Base-by-base conservation (phyloP, 2,797 vertebrate species). In the Pangasius djambal region DNA sequence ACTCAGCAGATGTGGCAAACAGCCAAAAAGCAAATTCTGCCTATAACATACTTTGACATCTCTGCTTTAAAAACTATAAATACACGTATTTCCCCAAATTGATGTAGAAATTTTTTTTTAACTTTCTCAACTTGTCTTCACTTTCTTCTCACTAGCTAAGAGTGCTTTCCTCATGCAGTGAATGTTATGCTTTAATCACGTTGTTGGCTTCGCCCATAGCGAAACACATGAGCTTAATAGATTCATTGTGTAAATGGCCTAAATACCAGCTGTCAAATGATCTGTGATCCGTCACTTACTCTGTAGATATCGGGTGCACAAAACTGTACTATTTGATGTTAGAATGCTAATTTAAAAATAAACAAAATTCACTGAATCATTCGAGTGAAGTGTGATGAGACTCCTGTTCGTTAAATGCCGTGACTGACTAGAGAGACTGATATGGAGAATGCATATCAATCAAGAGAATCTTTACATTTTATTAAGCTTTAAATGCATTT, bases 211-310 rank as follows among this genome's bases (percentile, higher is more conserved):
- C 34, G 7, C 55, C 9, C 55, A 37, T 59, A 37, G 31, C 1
- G 1, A 59, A 82, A 13, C 31, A 40, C 34, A 25, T 34, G 12
- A 20, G 9, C 20, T 59, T 13, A 40, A 82, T 22, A 31, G 28
- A 57, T 57, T 57, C 28, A 52, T 5, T 82, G 25, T 82, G 34
- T 37, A 61, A 61, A 59, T 59, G 22, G 34, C 34, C 10, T 61
- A 82, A 82, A 61, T 37, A 61, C 34, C 31, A 82, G 55, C 52
- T 82, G 79, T 82, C 31, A 82, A 82, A 82, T 82, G 52, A 81
- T 59, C 18, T 22, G 34, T 28, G 55, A 61, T 37, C 20, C 12
- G 40, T 82, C 18, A 37, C 52, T 25, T 37, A 40, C 34, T 40
- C 55, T 82, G 55, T 25, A 37, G 9, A 40, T 40, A 82, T 25